Evolutionary conservation across 2,113 vertebrate species (phyloP).

Genomic region (Cairina moschata): DNA sequence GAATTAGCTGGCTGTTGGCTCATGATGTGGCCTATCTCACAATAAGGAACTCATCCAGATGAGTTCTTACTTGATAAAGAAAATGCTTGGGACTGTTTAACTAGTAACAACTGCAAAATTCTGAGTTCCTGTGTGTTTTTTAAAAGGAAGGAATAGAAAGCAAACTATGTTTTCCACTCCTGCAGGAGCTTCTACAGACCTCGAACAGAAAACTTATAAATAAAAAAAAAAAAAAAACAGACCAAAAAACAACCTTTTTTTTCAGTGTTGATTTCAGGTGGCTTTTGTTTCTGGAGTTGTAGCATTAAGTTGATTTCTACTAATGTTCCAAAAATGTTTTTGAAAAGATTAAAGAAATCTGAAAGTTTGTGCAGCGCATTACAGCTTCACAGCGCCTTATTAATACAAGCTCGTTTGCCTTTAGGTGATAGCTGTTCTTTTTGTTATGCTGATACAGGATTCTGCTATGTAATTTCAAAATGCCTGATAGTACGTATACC

Average conservation of each 20-base stretch:
- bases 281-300: conserved; percentile 63
- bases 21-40: conserved; percentile 28
- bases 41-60: conserved; percentile 11
- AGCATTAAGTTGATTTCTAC: conserved; percentile 52
- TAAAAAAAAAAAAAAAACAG: not conserved
- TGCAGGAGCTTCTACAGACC: conserved; percentile 60
- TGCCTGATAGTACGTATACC: conserved; percentile 64
- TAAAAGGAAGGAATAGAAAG: conserved; percentile 19
- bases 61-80: conserved; percentile 32
- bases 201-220: conserved; percentile 41
- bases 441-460: not conserved
- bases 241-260: not conserved
- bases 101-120: conserved; percentile 5
- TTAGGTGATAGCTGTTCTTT: conserved; percentile 57
- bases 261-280: conserved; percentile 56
- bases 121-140: conserved; percentile 10
- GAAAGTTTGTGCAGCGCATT: not conserved
- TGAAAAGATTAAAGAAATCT: not conserved
- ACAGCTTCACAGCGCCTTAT: conserved; percentile 42
- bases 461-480: conserved; percentile 54
- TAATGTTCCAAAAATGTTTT: conserved; percentile 52
- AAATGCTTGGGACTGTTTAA: conserved; percentile 35
- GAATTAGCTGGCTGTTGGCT: conserved; percentile 48
- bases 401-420: conserved; percentile 37
- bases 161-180: conserved; percentile 26